phyloP scores from a whole-genome alignment of 2,113 vertebrate genomes.

The Lophius piscatorius region DNA sequence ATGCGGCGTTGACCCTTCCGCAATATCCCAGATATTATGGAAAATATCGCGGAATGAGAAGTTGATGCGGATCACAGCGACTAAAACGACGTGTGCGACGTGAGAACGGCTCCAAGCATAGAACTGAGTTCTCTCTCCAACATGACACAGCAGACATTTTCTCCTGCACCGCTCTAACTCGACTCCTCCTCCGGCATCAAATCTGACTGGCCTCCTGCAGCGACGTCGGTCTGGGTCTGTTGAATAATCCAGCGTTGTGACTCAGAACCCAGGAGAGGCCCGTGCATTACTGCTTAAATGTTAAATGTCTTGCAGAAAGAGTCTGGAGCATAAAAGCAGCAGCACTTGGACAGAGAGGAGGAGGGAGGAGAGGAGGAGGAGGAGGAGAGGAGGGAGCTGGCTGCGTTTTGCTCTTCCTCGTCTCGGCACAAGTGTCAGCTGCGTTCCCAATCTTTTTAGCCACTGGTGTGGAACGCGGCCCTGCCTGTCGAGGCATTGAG shows the following conservation, averaged over 20 bases:
- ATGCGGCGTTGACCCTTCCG: no score
- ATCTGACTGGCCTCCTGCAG: slow-evolving; percentile 43
- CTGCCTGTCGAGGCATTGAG: slow-evolving; percentile 51
- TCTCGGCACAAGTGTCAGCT: slow-evolving; percentile 72
- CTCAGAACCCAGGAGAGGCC: slow-evolving; percentile 50
- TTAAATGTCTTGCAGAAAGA: slow-evolving; percentile 68
- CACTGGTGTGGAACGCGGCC: slow-evolving; percentile 69
- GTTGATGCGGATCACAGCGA: no score
- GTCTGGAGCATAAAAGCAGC: slow-evolving; percentile 61
- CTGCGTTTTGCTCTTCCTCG: slow-evolving; percentile 58
- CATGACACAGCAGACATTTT: no score
- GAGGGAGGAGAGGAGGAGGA: no score
- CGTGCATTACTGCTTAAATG: slow-evolving; percentile 75
- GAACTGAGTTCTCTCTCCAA: no score
- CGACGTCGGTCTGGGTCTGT: slow-evolving; percentile 51
- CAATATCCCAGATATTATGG: no score
- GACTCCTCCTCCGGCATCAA: slow-evolving; percentile 12
- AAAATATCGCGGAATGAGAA: no score
- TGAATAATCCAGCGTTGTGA: slow-evolving; percentile 76
- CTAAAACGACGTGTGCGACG: no score
- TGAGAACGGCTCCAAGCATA: no score
- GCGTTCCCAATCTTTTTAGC: slow-evolving; percentile 66
- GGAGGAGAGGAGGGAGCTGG: no score
- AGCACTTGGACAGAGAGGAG: slow-evolving; percentile 39
- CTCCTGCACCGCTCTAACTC: not conserved